These are phyloP conservation scores for Trachymyrmex septentrionalis DNA, from an alignment of 1,140 invertebrate species.

Conservation along the genomic window DNA sequence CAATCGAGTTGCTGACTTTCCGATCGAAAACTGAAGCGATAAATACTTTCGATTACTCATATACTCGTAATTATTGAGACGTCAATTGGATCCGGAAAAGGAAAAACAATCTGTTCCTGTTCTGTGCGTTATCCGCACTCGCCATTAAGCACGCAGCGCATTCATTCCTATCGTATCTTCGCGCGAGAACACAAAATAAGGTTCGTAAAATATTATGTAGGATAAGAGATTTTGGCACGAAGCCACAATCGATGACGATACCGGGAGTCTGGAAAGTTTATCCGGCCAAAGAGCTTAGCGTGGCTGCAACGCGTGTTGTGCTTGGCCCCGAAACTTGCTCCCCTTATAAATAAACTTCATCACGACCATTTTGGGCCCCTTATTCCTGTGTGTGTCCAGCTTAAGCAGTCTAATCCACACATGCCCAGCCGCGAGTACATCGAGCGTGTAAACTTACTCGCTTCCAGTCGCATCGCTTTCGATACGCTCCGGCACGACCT, in stretches of 20 bases:
- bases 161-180: slow-evolving; percentile 14
- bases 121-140: slow-evolving; percentile 20
- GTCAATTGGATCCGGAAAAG: neutral
- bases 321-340: slow-evolving; percentile 56
- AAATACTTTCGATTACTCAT: slow-evolving; percentile 31
- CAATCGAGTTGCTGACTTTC: neutral
- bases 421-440: neutral
- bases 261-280: slow-evolving; percentile 76
- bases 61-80: slow-evolving; percentile 34
- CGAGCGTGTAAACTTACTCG: slow-evolving; percentile 39
- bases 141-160: neutral
- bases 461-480: slow-evolving; percentile 11
- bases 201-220: slow-evolving; percentile 77
- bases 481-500: neutral
- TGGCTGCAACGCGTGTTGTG: slow-evolving; percentile 45
- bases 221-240: slow-evolving; percentile 73
- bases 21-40: slow-evolving; percentile 19
- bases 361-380: slow-evolving; percentile 24
- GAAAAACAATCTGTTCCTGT: slow-evolving; percentile 29
- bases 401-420: slow-evolving; percentile 58
- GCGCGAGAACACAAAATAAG: slow-evolving; percentile 59
- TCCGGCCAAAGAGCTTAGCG: slow-evolving; percentile 72
- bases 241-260: slow-evolving; percentile 76
- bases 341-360: slow-evolving; percentile 76
- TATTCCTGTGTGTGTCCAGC: slow-evolving; percentile 41